Percentiles rank a stretch among this genome's conserved stretches.
Conservation (phyloP, 2,888 invertebrate species). For the Rhopalosiphum nymphaeae region DNA sequence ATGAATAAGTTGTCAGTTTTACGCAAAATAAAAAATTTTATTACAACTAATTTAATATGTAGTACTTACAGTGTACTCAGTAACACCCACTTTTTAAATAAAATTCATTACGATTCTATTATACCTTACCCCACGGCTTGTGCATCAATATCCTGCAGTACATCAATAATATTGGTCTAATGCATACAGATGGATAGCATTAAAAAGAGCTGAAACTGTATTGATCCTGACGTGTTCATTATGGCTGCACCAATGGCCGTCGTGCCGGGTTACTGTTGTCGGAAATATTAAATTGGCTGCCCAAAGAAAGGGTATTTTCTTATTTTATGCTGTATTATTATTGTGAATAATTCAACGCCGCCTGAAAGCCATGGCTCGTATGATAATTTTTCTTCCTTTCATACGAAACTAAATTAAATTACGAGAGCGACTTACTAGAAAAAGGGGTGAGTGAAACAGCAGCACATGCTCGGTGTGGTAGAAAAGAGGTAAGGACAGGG, state of each 20-base stretch:
- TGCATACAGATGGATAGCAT: not conserved
- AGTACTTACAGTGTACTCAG: not conserved
- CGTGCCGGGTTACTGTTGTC: conserved; percentile 10
- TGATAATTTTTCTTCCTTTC: conserved; percentile 58
- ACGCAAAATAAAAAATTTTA: not conserved
- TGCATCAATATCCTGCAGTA: not conserved
- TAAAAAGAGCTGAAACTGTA: not conserved
- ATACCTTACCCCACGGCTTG: not conserved
- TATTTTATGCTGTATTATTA: conserved; percentile 22
- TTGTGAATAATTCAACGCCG: conserved; percentile 42
- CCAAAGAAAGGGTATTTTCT: conserved; percentile 35
- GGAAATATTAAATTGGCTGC: conserved; percentile 29
- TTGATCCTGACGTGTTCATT: conserved; percentile 41
- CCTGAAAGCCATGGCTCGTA: conserved; percentile 19
- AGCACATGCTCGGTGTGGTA: not conserved
- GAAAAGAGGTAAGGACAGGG: not conserved
- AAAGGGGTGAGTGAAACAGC: not conserved
- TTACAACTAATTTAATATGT: not conserved
- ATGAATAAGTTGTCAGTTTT: not conserved
- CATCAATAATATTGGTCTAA: not conserved
- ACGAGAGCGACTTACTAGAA: conserved; percentile 33
- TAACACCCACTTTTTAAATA: not conserved
- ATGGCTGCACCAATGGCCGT: not conserved
- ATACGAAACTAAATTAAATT: conserved; percentile 62
- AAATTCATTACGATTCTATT: not conserved